Base-by-base conservation (phyloP, 2,113 vertebrate genomes). In the Embiotoca jacksoni region DNA sequence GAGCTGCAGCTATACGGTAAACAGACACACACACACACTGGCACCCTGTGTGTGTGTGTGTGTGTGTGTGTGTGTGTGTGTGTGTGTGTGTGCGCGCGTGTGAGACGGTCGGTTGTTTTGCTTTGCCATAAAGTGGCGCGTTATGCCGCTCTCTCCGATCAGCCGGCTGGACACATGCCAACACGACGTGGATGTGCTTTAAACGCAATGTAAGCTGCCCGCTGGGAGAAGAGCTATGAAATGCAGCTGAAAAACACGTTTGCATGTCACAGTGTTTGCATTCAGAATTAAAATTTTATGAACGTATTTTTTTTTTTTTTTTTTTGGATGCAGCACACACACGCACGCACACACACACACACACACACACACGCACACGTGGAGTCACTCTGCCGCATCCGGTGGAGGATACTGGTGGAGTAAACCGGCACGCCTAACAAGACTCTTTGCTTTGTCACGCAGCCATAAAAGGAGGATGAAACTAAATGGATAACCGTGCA, bases 211-310 rank as follows among this genome's bases (percentile, higher is more conserved):
- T 53, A 49, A 59, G 78, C 78, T 52, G 52, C 71, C 82, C 67
- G 3, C 33, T 2, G 81, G 82, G 82, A 77, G 33, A 35, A 2
- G 56, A 72, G 83, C 67, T 82, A 3, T 47, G 78, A 78, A 54
- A 84, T 83, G 60, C 79, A 50, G 15, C 74, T 63, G 75, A 64
- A 91, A 81, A 88, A 88, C 78, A 88, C 87, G 88, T 89, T 90
- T 91, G 87, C 87, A 91, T 80, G 88, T 87, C 86, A 81, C 74
- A 14, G 78, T 89, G 89, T 91, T 92, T 91, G 84, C 86, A 85
- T 91, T 88, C 36, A 14, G 68, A 49, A 74, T 90, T 4, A 80
- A 88, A 82, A 31, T 88, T 89, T 68, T 56, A 91, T 86, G 76
- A 73, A 15, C 9, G 13, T 66, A 72, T 69, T 80, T 88, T 80